Evolutionary conservation across 2,113 vertebrate genomes (phyloP).

Genomic region (Campylorhamphus procurvoides): DNA sequence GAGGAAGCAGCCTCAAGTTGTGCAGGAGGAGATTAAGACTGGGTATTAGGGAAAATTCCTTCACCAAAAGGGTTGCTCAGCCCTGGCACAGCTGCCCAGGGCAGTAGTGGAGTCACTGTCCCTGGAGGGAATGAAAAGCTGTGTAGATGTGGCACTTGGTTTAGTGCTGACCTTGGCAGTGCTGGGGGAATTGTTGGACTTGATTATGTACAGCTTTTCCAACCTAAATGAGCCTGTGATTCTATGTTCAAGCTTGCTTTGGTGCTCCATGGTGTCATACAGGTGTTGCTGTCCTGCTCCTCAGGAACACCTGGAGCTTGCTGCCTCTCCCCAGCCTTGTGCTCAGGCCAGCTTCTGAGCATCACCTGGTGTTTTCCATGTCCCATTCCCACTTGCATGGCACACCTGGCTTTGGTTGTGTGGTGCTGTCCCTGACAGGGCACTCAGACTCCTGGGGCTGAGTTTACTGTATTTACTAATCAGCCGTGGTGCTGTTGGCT

Average conservation of each 20-base stretch:
- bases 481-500: not conserved
- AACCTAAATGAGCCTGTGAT: not conserved
- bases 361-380: fast-evolving
- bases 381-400: not conserved
- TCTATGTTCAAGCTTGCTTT: not conserved
- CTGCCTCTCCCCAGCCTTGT: not conserved
- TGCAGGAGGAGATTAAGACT: fast-evolving
- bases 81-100: not conserved
- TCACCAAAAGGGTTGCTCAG: not conserved
- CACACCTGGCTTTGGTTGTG: not conserved
- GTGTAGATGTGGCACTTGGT: not conserved
- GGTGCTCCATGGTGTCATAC: not conserved
- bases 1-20: not conserved
- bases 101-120: fast-evolving
- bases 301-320: not conserved
- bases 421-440: not conserved
- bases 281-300: not conserved
- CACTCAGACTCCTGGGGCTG: not conserved
- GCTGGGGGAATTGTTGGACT: not conserved
- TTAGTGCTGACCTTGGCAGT: not conserved
- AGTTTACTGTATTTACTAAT: not conserved
- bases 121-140: not conserved
- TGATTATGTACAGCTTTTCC: not conserved
- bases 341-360: not conserved
- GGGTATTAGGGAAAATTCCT: not conserved